A percentile compares a stretch with the other conserved stretches of the same genome.
phyloP scores from a whole-genome alignment of 92 coral and sea anemone species.

The Parazoanthus swiftii region DNA sequence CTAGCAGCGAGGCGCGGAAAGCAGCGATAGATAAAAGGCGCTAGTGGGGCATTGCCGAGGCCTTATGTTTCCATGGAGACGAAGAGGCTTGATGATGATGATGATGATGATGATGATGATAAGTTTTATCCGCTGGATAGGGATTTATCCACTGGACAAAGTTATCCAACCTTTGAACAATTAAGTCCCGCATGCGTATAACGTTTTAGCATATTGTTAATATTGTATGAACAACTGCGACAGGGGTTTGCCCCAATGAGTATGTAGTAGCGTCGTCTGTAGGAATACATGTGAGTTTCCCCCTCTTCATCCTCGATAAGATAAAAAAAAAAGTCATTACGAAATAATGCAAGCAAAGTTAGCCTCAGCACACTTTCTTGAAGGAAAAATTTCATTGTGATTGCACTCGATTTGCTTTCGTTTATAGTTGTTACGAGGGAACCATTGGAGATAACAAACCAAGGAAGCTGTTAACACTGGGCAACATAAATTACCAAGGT shows the following conservation, averaged over 20 bases:
- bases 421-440: background rate
- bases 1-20: no score
- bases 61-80: no score
- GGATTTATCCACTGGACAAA: no score
- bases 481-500: no score
- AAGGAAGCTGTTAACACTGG: no score
- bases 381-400: slow-evolving; percentile 42
- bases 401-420: slow-evolving; percentile 18
- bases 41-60: no score
- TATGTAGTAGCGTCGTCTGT: slow-evolving; percentile 38
- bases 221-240: background rate
- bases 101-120: no score
- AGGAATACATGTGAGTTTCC: slow-evolving; percentile 46
- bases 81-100: no score
- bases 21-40: no score
- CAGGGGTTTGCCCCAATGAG: slow-evolving; percentile 12
- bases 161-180: no score
- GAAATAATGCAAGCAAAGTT: slow-evolving; percentile 45
- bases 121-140: no score
- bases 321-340: slow-evolving; percentile 48
- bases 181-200: background rate
- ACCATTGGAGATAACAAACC: no score
- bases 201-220: slow-evolving; percentile 3
- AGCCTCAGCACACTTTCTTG: slow-evolving; percentile 49
- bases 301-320: slow-evolving; percentile 35